These are phyloP conservation scores for Danaus plexippus DNA, from an alignment of 1,140 invertebrate species.

Conservation along the genomic window DNA sequence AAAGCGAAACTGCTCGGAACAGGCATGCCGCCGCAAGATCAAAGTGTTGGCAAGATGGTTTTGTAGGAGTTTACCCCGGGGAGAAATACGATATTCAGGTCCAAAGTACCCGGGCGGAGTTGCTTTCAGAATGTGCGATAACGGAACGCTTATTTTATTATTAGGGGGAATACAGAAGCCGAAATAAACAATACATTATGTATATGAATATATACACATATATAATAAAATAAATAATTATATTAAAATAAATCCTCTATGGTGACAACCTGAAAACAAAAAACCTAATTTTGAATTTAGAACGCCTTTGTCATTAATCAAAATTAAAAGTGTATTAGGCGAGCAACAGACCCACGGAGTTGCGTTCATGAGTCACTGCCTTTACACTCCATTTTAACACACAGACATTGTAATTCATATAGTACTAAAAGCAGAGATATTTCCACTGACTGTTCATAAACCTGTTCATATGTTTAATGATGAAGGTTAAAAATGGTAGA, in stretches of 20 bases:
- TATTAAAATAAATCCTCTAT: constrained; percentile 17
- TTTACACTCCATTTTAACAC: constrained; percentile 14
- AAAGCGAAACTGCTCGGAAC: neutral
- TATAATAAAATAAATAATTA: constrained; percentile 1
- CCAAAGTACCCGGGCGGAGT: neutral
- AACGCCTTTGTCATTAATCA: constrained; percentile 47
- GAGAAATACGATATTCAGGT: constrained; percentile 8
- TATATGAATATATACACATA: neutral
- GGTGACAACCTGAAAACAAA: constrained; percentile 18
- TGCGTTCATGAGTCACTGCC: constrained; percentile 26
- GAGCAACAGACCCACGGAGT: constrained; percentile 28
- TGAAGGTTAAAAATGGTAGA: too few relatives aligned
- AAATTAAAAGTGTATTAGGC: constrained; percentile 62
- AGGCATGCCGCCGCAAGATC: constrained; percentile 8
- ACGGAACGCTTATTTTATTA: neutral
- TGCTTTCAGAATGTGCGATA: constrained; percentile 6
- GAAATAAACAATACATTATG: neutral
- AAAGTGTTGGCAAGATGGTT: constrained; percentile 3
- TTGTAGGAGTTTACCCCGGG: constrained; percentile 8
- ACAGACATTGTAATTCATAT: too few relatives aligned
- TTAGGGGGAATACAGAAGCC: too few relatives aligned
- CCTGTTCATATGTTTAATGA: too few relatives aligned
- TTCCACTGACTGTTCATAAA: too few relatives aligned
- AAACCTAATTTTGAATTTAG: constrained; percentile 39
- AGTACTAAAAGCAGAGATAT: too few relatives aligned